Evolutionary conservation across 2,888 invertebrate species (phyloP).

Genomic region (Leistus spinibarbis): DNA sequence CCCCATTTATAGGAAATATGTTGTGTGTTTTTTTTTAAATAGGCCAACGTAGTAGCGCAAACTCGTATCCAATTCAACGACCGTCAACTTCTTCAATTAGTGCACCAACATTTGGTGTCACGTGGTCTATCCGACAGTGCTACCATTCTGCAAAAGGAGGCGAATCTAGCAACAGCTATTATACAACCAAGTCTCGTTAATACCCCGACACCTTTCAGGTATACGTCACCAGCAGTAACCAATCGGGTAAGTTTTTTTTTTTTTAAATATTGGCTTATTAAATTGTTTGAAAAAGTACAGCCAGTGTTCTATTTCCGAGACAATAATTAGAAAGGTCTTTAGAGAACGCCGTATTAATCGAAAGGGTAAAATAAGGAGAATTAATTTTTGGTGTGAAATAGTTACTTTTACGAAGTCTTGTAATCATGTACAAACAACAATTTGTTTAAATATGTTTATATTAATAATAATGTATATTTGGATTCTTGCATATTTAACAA

Average conservation of each 20-base stretch:
- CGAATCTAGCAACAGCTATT: slow-evolving; percentile 66
- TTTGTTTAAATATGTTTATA: too few species aligned
- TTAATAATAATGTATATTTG: too few species aligned
- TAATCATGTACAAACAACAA: too few species aligned
- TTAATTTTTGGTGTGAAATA: too few species aligned
- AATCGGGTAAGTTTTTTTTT: slow-evolving; percentile 54
- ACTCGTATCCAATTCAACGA: slow-evolving; percentile 95
- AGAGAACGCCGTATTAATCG: too few species aligned
- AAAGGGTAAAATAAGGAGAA: too few species aligned
- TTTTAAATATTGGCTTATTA: too few species aligned
- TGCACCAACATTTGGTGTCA: slow-evolving; percentile 82
- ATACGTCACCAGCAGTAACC: slow-evolving; percentile 61
- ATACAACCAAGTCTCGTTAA: slow-evolving; percentile 52
- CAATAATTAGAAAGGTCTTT: too few species aligned
- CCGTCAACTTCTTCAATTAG: slow-evolving; percentile 88
- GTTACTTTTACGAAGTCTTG: too few species aligned
- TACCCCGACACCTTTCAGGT: slow-evolving; percentile 57
- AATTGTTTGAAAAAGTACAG: too few species aligned
- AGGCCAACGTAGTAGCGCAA: slow-evolving; percentile 94
- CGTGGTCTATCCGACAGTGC: slow-evolving; percentile 80
- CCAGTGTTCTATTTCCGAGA: too few species aligned
- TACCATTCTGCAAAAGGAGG: slow-evolving; percentile 75
- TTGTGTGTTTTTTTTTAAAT: slow-evolving; percentile 41
- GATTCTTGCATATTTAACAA: slow-evolving; percentile 39
- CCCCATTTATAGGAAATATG: too few species aligned